These are phyloP conservation scores for Ciconia nigra DNA, from an alignment of 2,797 vertebrate genomes.

Conservation along the genomic window DNA sequence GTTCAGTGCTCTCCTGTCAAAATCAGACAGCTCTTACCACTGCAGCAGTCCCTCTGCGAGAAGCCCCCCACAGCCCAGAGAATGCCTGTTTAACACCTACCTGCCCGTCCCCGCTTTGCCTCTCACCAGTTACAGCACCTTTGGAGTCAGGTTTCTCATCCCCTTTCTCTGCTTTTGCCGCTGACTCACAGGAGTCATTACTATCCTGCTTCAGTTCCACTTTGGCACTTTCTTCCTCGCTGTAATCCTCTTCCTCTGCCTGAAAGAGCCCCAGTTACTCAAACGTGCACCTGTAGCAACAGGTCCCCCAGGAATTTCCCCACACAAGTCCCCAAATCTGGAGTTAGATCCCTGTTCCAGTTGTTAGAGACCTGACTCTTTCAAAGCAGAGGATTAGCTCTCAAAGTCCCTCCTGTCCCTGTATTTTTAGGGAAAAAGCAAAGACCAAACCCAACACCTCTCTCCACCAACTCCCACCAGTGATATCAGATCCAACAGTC, in stretches of 20 bases:
- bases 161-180: constrained; percentile 69
- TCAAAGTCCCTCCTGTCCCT: background rate
- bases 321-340: accelerated
- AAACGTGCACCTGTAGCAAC: accelerated
- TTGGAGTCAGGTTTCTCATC: constrained; percentile 83
- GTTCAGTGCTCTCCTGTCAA: constrained; percentile 91
- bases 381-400: background rate
- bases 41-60: constrained; percentile 18
- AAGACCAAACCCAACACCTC: background rate
- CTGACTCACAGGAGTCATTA: constrained; percentile 72
- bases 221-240: constrained; percentile 83
- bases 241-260: constrained; percentile 85
- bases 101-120: constrained; percentile 97
- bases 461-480: background rate
- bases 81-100: constrained; percentile 68
- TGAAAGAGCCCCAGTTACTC: constrained; percentile 47
- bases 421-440: accelerated
- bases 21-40: constrained; percentile 47
- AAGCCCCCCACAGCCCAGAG: accelerated
- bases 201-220: constrained; percentile 76
- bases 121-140: constrained; percentile 86
- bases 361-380: background rate
- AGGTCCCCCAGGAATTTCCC: background rate
- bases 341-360: background rate
- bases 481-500: background rate